Conservation (phyloP, 2,888 invertebrate species). For the Andrena bucephala region DNA sequence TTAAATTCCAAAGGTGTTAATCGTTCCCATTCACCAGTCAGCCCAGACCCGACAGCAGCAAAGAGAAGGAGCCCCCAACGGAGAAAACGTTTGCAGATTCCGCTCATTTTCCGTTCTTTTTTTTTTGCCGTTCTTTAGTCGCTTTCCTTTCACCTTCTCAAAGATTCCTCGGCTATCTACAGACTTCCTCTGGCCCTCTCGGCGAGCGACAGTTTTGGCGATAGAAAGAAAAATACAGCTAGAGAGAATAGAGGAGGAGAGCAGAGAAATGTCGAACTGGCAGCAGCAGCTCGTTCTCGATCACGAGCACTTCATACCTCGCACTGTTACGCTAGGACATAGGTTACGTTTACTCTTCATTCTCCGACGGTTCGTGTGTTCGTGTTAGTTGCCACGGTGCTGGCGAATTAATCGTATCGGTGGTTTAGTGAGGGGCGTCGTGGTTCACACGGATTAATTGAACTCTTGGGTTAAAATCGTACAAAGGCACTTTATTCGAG, state of each 20-base stretch:
- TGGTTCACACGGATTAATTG: constrained; percentile 34
- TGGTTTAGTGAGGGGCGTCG: neutral
- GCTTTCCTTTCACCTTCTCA: constrained; percentile 19
- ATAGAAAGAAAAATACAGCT: constrained; percentile 41
- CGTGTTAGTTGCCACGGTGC: constrained; percentile 18
- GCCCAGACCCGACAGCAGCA: constrained; percentile 77
- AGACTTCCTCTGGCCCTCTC: constrained; percentile 6
- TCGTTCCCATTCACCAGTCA: constrained; percentile 75
- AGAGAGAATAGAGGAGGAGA: constrained; percentile 16
- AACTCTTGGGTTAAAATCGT: constrained; percentile 11
- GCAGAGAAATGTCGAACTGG: constrained; percentile 12
- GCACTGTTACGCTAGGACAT: constrained; percentile 1
- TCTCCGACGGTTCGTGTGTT: neutral
- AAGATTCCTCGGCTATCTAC: constrained; percentile 31
- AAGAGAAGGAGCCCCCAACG: constrained; percentile 74
- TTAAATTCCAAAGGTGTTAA: constrained; percentile 69
- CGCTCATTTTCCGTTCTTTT: constrained; percentile 29
- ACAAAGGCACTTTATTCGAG: constrained; percentile 32
- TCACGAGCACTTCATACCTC: constrained; percentile 3
- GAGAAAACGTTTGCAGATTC: constrained; percentile 59
- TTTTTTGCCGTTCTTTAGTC: constrained; percentile 12
- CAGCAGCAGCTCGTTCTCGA: constrained; percentile 8
- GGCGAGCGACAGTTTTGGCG: constrained; percentile 12
- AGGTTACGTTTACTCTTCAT: neutral
- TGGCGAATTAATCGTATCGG: constrained; percentile 1